Evolutionary conservation across 2,113 vertebrate species (phyloP).

Genomic region (Otis tarda): DNA sequence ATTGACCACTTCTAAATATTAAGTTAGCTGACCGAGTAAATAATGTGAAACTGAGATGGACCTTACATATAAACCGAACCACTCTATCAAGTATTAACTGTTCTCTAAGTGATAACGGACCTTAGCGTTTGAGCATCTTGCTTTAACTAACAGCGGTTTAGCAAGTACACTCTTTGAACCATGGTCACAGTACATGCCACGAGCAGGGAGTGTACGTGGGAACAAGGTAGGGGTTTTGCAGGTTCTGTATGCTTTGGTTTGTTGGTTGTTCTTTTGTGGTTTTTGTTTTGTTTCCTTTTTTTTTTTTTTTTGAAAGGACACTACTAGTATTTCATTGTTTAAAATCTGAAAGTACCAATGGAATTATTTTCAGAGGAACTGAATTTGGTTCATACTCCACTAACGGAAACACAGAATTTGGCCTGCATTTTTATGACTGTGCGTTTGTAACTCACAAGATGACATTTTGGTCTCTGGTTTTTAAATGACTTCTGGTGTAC

Average conservation of each 20-base stretch:
- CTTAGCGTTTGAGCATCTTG: constrained; percentile 71
- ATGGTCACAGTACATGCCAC: constrained; percentile 82
- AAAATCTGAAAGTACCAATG: constrained; percentile 68
- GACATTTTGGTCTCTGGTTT: constrained; percentile 37
- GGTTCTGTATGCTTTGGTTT: constrained; percentile 57
- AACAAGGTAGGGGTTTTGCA: constrained; percentile 59
- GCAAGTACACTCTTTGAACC: constrained; percentile 81
- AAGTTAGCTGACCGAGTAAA: constrained; percentile 86
- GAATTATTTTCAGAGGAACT: constrained; percentile 50
- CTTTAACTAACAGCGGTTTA: constrained; percentile 76
- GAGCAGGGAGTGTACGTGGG: constrained; percentile 50
- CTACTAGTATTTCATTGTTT: constrained; percentile 55
- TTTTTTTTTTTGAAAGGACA: constrained; percentile 32
- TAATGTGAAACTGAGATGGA: constrained; percentile 82
- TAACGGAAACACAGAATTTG: constrained; percentile 36
- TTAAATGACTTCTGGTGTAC: constrained; percentile 45
- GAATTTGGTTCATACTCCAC: constrained; percentile 50
- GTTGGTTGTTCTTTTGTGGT: constrained; percentile 1
- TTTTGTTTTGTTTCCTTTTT: neutral
- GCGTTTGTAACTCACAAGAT: constrained; percentile 67
- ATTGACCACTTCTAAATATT: constrained; percentile 98
- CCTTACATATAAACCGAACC: constrained; percentile 73
- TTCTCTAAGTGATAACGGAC: constrained; percentile 68
- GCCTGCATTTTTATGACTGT: neutral
- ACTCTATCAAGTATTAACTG: constrained; percentile 84